A percentile compares a stretch with the other conserved stretches of the same genome.
Evolutionary conservation across 2,888 invertebrate species (phyloP).

Genomic region (Smittia aterrima): DNA sequence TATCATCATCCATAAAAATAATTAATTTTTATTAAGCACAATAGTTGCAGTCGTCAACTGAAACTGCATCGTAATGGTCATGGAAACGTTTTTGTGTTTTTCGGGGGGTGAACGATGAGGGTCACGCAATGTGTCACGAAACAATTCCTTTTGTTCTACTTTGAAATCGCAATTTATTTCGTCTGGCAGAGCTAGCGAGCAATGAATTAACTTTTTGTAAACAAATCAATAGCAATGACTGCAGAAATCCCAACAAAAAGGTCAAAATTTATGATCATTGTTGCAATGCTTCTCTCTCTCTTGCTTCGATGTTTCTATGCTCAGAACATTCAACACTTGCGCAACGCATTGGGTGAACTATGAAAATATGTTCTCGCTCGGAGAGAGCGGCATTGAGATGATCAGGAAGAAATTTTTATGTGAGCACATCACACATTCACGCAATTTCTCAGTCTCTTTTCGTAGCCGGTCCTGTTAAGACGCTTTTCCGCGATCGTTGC

Average conservation of each 20-base stretch:
- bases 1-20: slow-evolving; percentile 36
- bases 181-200: not conserved
- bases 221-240: slow-evolving; percentile 34
- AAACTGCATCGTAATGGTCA: slow-evolving; percentile 30
- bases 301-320: slow-evolving; percentile 26
- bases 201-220: slow-evolving; percentile 36
- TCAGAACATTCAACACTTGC: slow-evolving; percentile 36
- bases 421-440: slow-evolving; percentile 3
- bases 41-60: slow-evolving; percentile 17
- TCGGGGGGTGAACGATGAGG: slow-evolving; percentile 35
- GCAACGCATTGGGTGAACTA: slow-evolving; percentile 17
- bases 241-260: slow-evolving; percentile 21
- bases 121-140: slow-evolving; percentile 11
- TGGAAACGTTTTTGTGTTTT: not conserved
- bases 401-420: not conserved
- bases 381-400: slow-evolving; percentile 1
- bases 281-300: slow-evolving; percentile 20
- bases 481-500: slow-evolving; percentile 7
- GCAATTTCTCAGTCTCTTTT: slow-evolving; percentile 23
- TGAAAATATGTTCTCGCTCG: slow-evolving; percentile 20
- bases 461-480: slow-evolving; percentile 34
- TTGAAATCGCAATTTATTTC: not conserved
- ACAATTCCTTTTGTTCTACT: not conserved
- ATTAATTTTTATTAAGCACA: slow-evolving; percentile 40
- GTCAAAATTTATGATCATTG: slow-evolving; percentile 6